phyloP scores from a whole-genome alignment of 1,140 invertebrate species.

The Drosophila varians region DNA sequence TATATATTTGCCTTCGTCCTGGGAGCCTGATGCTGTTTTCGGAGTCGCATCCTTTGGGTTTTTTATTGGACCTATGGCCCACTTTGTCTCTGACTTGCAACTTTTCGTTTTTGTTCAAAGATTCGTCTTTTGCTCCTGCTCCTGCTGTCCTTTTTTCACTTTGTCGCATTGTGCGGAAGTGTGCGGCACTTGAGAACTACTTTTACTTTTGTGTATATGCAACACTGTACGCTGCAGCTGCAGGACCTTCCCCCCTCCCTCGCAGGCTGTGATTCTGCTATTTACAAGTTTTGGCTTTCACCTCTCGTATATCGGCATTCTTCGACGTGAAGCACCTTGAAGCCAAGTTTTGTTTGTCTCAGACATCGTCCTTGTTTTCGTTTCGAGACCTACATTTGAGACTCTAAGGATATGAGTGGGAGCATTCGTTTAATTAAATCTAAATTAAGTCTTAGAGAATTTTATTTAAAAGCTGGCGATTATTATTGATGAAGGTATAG shows the following conservation, averaged over 20 bases:
- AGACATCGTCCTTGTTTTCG: conserved; percentile 20
- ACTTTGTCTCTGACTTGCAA: conserved; percentile 71
- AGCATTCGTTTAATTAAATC: not conserved
- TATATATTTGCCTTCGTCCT: not conserved
- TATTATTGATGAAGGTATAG: too few relatives aligned
- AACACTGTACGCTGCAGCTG: conserved; percentile 49
- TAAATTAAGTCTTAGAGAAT: too few relatives aligned
- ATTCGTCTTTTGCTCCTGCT: conserved; percentile 30
- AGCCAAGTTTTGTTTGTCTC: conserved; percentile 35
- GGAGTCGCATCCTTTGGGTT: conserved; percentile 15
- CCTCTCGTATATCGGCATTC: conserved; percentile 43
- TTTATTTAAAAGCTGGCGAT: too few relatives aligned
- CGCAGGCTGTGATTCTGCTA: not conserved
- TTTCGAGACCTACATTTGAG: conserved; percentile 35
- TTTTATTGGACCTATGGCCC: conserved; percentile 56
- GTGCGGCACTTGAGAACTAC: conserved; percentile 71
- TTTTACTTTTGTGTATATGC: conserved; percentile 77
- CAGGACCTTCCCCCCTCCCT: not conserved
- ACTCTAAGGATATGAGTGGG: not conserved
- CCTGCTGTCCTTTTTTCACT: conserved; percentile 63
- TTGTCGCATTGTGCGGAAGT: conserved; percentile 73
- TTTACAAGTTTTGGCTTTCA: conserved; percentile 26
- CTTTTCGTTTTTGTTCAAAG: conserved; percentile 60
- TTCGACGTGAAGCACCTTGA: conserved; percentile 41
- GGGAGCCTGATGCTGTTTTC: conserved; percentile 12